Evolutionary conservation across 2,888 invertebrate species (phyloP).

Genomic region (Campopleginae sp.): DNA sequence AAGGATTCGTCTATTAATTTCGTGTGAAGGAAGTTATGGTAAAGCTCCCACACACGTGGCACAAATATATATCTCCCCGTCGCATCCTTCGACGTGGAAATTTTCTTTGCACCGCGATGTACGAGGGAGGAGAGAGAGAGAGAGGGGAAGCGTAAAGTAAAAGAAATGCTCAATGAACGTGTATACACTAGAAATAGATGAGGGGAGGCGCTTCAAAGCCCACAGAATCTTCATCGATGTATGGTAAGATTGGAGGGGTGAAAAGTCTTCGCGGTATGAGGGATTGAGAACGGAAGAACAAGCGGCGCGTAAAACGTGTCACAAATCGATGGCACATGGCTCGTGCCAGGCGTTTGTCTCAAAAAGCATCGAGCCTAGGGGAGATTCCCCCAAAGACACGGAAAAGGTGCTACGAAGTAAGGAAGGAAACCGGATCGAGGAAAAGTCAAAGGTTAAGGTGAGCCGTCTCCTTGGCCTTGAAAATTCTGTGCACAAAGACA

Average conservation of each 20-base stretch:
- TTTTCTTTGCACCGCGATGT: constrained; percentile 13
- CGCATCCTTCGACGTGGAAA: neutral
- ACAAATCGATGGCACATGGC: constrained; percentile 67
- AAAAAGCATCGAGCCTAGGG: constrained; percentile 34
- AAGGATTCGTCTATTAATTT: constrained; percentile 58
- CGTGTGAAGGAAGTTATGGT: constrained; percentile 58
- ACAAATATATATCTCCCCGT: neutral
- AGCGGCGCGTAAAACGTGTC: constrained; percentile 59
- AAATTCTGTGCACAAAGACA: neutral
- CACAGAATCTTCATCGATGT: constrained; percentile 58
- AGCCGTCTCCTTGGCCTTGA: constrained; percentile 44
- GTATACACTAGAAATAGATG: constrained; percentile 63
- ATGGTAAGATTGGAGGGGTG: constrained; percentile 34
- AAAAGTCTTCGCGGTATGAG: constrained; percentile 27
- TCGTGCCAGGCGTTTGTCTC: constrained; percentile 64
- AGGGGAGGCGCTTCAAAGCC: constrained; percentile 26
- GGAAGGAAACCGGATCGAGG: constrained; percentile 18
- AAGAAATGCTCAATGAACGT: constrained; percentile 24
- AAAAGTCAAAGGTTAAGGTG: constrained; percentile 59
- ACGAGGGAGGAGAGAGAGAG: constrained; percentile 26
- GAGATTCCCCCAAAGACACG: constrained; percentile 42
- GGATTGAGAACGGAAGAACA: constrained; percentile 59
- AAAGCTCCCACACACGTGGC: constrained; percentile 51
- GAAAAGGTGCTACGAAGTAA: constrained; percentile 29
- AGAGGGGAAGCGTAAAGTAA: constrained; percentile 21